phyloP scores from a whole-genome alignment of 2,797 vertebrate genomes.

The Bradypodion ventrale region DNA sequence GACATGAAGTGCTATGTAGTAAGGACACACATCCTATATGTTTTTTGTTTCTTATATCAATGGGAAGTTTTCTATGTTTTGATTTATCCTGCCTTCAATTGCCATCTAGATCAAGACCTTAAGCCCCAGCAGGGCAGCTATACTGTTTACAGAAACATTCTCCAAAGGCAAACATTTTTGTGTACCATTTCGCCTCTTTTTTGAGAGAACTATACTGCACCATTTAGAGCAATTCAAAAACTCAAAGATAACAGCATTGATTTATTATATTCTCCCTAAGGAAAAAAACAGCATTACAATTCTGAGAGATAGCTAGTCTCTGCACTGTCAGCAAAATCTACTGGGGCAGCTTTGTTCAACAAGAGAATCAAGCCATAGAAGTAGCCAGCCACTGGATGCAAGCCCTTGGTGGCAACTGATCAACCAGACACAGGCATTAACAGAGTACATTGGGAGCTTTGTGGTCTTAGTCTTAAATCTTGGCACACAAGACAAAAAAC shows the following conservation, averaged over 20 bases:
- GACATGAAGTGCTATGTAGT: too few relatives aligned
- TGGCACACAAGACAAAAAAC: background rate
- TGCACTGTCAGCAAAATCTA: too few relatives aligned
- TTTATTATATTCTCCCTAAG: too few relatives aligned
- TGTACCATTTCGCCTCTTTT: background rate
- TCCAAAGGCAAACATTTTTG: background rate
- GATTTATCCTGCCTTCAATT: background rate
- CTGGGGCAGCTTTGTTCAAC: background rate
- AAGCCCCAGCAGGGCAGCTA: too few relatives aligned
- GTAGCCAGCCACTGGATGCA: background rate
- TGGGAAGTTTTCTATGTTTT: background rate
- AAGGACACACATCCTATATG: too few relatives aligned
- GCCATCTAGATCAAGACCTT: background rate
- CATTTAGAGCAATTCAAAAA: background rate
- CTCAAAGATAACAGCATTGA: background rate
- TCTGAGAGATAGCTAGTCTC: too few relatives aligned
- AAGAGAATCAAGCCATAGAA: background rate
- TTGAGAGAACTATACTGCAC: background rate
- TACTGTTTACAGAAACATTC: background rate
- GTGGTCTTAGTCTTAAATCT: background rate
- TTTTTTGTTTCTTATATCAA: too few relatives aligned
- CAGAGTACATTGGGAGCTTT: background rate
- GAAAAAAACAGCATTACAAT: too few relatives aligned
- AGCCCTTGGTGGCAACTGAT: background rate
- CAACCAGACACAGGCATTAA: background rate